Percentiles rank a stretch among this genome's conserved stretches.
phyloP scores from a whole-genome alignment of 2,113 vertebrate genomes.

The Eudyptes chrysolophus region DNA sequence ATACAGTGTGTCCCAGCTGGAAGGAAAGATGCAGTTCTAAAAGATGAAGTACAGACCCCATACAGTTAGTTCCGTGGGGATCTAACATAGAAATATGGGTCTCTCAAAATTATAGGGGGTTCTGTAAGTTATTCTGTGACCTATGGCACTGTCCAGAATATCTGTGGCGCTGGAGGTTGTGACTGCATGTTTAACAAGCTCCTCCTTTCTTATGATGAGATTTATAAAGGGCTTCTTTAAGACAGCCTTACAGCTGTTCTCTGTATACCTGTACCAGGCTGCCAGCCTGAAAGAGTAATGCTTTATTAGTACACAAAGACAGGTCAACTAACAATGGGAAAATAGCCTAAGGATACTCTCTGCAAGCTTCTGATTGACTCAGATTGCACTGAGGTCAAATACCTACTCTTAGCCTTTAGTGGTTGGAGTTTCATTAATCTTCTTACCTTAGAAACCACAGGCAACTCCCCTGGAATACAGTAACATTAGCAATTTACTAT shows the following conservation, averaged over 20 bases:
- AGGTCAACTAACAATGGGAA: constrained; percentile 28
- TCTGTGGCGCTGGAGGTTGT: not conserved
- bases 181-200: not conserved
- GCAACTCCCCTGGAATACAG: not conserved
- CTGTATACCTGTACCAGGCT: not conserved
- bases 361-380: constrained; percentile 31
- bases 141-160: not conserved
- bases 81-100: not conserved
- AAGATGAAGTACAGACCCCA: not conserved
- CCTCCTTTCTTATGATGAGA: not conserved
- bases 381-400: constrained; percentile 23
- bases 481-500: not conserved
- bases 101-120: not conserved
- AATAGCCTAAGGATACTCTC: constrained; percentile 40
- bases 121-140: not conserved
- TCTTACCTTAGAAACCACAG: constrained; percentile 18
- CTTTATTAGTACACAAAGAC: constrained; percentile 32
- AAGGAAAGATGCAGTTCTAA: not conserved
- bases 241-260: not conserved
- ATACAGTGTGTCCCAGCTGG: not conserved
- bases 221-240: not conserved
- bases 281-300: constrained; percentile 13
- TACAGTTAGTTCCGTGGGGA: not conserved
- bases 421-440: constrained; percentile 51
- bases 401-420: constrained; percentile 23